Evolutionary conservation across 2,113 vertebrate genomes (phyloP), one percentile per base, ranked within the genome.

Genomic region (Leptosomus discolor): DNA sequence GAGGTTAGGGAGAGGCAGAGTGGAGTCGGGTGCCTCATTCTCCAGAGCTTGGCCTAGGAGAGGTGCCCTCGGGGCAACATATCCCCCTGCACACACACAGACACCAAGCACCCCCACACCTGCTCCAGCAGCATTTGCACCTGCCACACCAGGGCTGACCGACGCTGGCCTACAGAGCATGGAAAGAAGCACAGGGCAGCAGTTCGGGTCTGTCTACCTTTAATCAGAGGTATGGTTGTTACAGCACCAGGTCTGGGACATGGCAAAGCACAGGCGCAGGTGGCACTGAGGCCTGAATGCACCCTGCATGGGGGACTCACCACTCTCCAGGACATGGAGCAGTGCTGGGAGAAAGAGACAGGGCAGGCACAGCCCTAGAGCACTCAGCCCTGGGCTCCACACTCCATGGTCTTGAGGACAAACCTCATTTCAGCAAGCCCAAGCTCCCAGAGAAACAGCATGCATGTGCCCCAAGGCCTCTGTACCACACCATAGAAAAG

Each of bases 161-260:
- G 8, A 48, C 17, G 8, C 58, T 85, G 81, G 81, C 85, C 88
- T 94, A 65, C 30, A 88, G 53, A 86, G 88, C 65, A 21, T 73
- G 69, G 94, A 97, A 97, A 97, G 90, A 97, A 97, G 96, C 94
- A 97, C 96, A 96, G 85, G 85, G 92, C 96, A 96, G 92, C 97
- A 0, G 88, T 95, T 97, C 45, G 43, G 73, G 88, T 97, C 94
- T 95, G 92, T 97, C 97, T 97, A 94, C 96, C 96, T 98, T 97
- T 98, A 98, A 98, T 98, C 53, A 91, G 94, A 97, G 94, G 95
- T 97, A 94, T 6, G 71, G 91, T 96, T 81, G 48, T 97, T 97
- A 96, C 94, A 94, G 80, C 83, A 93, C 92, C 90, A 78, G 71
- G 75, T 95, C 91, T 81, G 68, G 85, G 54, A 76, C 69, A 34